Base-by-base conservation (phyloP, 1,140 invertebrate species). In the Drosophila asahinai region DNA sequence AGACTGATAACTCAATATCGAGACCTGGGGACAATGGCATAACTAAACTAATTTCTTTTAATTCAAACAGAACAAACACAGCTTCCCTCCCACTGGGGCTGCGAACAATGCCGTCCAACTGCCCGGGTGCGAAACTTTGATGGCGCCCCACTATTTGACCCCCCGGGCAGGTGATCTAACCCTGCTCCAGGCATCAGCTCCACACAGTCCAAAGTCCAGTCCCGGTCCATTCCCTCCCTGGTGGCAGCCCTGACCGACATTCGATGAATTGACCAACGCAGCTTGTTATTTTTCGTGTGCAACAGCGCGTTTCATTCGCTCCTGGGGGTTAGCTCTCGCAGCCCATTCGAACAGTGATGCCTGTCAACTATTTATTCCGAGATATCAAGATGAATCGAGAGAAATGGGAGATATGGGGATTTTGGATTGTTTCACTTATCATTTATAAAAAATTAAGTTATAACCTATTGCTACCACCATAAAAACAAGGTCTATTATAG, bases 251-350 rank as follows among this genome's bases (percentile, higher is more conserved):
- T 84, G 86, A 89, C 81, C 86, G 86, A 90, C 86, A 89, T 90
- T 89, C 86, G 86, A 89, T 82, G 81, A 81, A 89, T 89, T 90
- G 86, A 90, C 86, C 86, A 90, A 89, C 73, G 81, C 78, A 81
- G 70, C 81, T 90, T 89, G 86, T 89, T 89, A 84, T 90, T 81
- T 89, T 80, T 90, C 54, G 86, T 90, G 86, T 90, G 86, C 86
- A 90, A 77, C 86, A 90, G 84, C 71, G 74, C 86, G 81, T 81
- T 89, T 84, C 64, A 78, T 76, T 89, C 55, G 81, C 71, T 71
- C 48, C 55, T 38, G 38, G 51, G 74, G 71, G 72, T 43, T 77
- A 54, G 68, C 38, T 25, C 30, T 12, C 22, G 22, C 22, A 40
- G 30, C 22, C 22, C 42, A 12, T 27, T 57, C 5, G 38, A 48